A percentile compares a stretch with the other conserved stretches of the same genome.
These are phyloP conservation scores for Todiramphus saurophagus DNA, from an alignment of 2,113 vertebrate genomes.

Conservation along the genomic window DNA sequence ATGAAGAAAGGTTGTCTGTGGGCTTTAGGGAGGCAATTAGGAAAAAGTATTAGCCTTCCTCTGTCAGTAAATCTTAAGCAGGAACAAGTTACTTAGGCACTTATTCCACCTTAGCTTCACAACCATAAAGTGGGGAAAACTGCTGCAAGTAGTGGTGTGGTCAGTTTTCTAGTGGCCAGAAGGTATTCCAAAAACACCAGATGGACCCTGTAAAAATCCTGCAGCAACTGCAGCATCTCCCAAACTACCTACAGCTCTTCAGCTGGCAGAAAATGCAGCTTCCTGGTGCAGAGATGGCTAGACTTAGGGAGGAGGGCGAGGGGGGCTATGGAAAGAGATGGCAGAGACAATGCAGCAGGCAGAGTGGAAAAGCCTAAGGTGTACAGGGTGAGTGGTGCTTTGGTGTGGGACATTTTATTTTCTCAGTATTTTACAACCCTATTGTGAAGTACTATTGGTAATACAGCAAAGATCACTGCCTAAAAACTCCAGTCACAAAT, in stretches of 20 bases:
- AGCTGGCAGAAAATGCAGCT: background rate
- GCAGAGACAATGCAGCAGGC: background rate
- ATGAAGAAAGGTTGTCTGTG: background rate
- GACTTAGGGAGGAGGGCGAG: background rate
- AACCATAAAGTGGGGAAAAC: background rate
- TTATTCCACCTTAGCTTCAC: background rate
- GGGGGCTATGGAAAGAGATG: background rate
- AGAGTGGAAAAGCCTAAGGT: background rate
- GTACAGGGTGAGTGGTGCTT: background rate
- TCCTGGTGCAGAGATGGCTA: background rate
- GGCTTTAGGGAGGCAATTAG: background rate
- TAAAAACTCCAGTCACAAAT: background rate
- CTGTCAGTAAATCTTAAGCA: background rate
- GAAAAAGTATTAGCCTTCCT: background rate
- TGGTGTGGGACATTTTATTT: background rate
- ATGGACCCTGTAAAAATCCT: background rate
- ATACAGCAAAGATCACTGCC: background rate
- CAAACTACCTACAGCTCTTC: background rate
- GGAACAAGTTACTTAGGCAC: background rate
- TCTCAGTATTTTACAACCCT: background rate
- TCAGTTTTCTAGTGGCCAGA: background rate
- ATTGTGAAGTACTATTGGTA: background rate
- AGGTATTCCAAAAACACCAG: background rate
- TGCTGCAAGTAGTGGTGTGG: background rate
- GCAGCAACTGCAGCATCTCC: background rate